phyloP scores from a whole-genome alignment of 2,113 vertebrate species.

The Notechis scutatus region DNA sequence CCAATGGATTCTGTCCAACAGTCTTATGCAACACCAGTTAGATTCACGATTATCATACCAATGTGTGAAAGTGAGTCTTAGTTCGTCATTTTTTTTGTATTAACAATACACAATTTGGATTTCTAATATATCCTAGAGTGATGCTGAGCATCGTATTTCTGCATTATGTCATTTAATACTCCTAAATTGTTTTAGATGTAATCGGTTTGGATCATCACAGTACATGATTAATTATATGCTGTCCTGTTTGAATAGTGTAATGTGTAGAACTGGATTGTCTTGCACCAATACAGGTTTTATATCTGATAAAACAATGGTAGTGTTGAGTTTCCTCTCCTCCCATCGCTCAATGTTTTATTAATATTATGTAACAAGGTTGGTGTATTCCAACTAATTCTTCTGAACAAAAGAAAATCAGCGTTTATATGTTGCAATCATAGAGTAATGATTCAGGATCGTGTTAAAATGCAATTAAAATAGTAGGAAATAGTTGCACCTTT shows the following conservation, averaged over 20 bases:
- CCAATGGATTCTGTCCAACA: too few species aligned
- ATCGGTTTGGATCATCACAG: not conserved
- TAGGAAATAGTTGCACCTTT: not conserved
- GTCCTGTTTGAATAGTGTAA: not conserved
- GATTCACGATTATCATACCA: not conserved
- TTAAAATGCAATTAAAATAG: conserved; percentile 1
- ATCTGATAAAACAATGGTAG: not conserved
- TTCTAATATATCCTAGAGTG: not conserved
- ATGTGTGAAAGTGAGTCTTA: not conserved
- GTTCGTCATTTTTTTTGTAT: conserved; percentile 24
- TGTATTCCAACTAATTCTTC: not conserved
- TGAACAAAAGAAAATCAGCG: not conserved
- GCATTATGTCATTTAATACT: not conserved
- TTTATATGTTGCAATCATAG: not conserved
- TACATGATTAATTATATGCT: not conserved
- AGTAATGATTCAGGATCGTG: not conserved
- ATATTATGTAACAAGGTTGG: not conserved
- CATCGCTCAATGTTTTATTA: not conserved
- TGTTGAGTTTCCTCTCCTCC: not conserved
- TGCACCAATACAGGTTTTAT: not conserved
- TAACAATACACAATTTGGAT: not conserved
- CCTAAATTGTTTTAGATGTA: not conserved
- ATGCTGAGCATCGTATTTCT: not conserved
- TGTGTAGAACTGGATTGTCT: not conserved
- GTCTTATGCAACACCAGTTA: not conserved